Evolutionary conservation across 2,113 vertebrate genomes (phyloP), one percentile per base, ranked within the genome.

Genomic region (Chamaetylas fuelleborni): DNA sequence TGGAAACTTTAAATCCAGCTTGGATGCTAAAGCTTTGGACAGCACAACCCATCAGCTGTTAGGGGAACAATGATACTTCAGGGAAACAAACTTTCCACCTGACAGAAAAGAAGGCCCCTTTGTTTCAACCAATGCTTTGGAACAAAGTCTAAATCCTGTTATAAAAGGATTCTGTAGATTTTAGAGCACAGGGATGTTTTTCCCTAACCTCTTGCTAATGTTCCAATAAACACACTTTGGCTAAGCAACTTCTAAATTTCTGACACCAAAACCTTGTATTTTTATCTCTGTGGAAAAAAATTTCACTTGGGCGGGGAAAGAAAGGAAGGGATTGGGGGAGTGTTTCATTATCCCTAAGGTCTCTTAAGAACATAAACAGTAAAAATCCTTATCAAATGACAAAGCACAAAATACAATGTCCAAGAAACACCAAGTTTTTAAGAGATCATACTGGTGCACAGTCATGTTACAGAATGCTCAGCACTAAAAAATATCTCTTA

Each of bases 301-400:
- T 20, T 42, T 28, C 11, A 12, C 19, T 38, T 45, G 10, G 1
- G 8, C 2, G 1, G 19, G 11, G 3, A 12, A 19, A 40, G 40
- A 62, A 34, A 25, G 31, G 17, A 2, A 12, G 15, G 13, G 14
- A 1, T 1, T 0, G 6, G 15, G 0, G 10, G 2, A 8, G 19
- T 2, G 5, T 42, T n/a, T 36, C 66, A 15, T 61, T 81, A 81
- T 20, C 50, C 29, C 16, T 25, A 47, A 38, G 10, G n/a, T 69
- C 28, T 65, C 83, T 43, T 73, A 43, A 60, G 40, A 81, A 51
- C 20, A 43, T 17, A 38, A 25, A n/a, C 23, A 47, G 24, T 14
- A 51, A 58, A 33, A 81, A 82, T n/a, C 26, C 43, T 62, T 62
- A 65, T 8, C 10, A 31, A 61, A 62, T 24, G 34, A 69, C 31